A percentile compares a stretch with the other conserved stretches of the same genome.
phyloP scores from a whole-genome alignment of 2,888 invertebrate species.

The Cheilosia variabilis region DNA sequence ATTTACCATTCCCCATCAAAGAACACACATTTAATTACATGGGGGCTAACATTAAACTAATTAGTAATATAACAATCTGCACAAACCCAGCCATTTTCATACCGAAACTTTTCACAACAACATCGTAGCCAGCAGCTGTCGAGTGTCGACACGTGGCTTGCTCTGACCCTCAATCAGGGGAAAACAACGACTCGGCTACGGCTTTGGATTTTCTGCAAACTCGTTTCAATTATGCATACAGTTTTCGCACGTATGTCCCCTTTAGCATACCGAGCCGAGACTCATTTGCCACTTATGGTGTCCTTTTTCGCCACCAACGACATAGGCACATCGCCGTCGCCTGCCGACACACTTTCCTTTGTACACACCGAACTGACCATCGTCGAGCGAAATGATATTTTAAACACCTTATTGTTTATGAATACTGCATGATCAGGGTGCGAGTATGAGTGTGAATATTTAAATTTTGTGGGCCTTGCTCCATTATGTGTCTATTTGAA shows the following conservation, averaged over 20 bases:
- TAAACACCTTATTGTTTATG: constrained; percentile 66
- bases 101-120: constrained; percentile 19
- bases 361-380: constrained; percentile 12
- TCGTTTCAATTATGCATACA: constrained; percentile 63
- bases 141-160: constrained; percentile 4
- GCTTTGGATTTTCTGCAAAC: constrained; percentile 17
- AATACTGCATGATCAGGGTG: constrained; percentile 41
- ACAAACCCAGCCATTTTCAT: constrained; percentile 2
- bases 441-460: background rate
- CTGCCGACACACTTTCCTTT: constrained; percentile 21
- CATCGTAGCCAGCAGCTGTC: background rate
- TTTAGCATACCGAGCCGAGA: constrained; percentile 40
- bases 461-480: constrained; percentile 48
- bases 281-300: constrained; percentile 38
- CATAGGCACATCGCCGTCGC: background rate
- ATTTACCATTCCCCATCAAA: background rate
- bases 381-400: constrained; percentile 14
- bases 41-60: constrained; percentile 36
- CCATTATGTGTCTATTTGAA: constrained; percentile 51
- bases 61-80: constrained; percentile 41
- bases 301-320: constrained; percentile 26
- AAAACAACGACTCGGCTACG: background rate
- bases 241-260: constrained; percentile 55
- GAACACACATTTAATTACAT: constrained; percentile 3
- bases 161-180: background rate